A percentile compares a stretch with the other conserved stretches of the same genome.
Conservation (phyloP, 2,888 invertebrate genomes). For the Rutpela maculata region DNA sequence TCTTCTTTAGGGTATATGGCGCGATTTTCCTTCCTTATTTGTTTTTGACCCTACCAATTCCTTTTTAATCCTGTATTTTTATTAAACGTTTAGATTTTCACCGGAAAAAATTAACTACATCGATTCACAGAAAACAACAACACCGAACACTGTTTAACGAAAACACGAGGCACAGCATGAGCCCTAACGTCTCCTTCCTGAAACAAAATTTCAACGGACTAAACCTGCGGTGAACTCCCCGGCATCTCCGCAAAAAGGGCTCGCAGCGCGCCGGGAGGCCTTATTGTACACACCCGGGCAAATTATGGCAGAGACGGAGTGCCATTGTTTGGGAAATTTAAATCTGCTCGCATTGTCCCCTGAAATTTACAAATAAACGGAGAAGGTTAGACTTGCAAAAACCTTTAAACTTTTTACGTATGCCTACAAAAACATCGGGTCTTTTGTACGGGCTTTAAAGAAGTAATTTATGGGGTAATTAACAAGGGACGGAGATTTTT, state of each 20-base stretch:
- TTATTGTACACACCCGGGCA: not conserved
- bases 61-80: too few species aligned
- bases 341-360: not conserved
- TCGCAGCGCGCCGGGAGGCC: not conserved
- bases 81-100: too few species aligned
- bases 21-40: too few species aligned
- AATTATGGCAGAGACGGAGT: constrained; percentile 2
- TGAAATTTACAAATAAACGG: not conserved
- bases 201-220: constrained; percentile 2
- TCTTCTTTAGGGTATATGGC: too few species aligned
- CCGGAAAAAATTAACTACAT: too few species aligned
- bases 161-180: too few species aligned
- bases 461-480: constrained; percentile 4
- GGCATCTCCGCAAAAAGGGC: not conserved
- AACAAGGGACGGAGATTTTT: not conserved
- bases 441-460: not conserved
- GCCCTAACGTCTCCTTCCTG: not conserved
- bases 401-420: constrained; percentile 1
- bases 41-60: too few species aligned
- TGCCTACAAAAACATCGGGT: not conserved
- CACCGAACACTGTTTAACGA: too few species aligned
- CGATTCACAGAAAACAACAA: too few species aligned
- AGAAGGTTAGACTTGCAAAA: not conserved
- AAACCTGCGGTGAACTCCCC: not conserved
- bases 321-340: not conserved